Percentiles rank a stretch among this genome's conserved stretches.
These are phyloP conservation scores for Anser cygnoides DNA, from an alignment of 2,113 vertebrate species.

Conservation along the genomic window DNA sequence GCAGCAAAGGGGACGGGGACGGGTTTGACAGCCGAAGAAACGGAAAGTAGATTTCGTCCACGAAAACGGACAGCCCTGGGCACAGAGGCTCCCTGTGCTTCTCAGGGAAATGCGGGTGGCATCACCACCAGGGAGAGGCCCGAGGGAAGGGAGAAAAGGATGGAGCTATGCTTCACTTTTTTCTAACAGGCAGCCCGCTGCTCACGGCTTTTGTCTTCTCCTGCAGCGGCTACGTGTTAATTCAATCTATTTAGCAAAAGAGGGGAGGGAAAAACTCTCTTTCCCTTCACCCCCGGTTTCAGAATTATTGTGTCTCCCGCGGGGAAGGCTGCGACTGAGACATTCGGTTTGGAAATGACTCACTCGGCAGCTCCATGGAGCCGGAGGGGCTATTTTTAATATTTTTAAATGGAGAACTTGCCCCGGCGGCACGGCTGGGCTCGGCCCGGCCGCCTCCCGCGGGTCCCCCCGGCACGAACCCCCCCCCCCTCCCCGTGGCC, in stretches of 20 bases:
- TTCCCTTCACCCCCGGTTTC: neutral
- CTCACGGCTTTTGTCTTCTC: neutral
- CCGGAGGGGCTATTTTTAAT: conserved; percentile 29
- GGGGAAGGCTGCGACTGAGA: neutral
- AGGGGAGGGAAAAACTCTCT: neutral
- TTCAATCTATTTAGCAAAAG: neutral
- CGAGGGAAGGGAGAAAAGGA: neutral
- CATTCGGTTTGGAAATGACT: conserved; percentile 45
- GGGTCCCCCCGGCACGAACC: neutral
- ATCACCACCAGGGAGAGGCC: neutral
- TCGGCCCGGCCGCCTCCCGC: neutral
- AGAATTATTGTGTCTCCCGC: neutral
- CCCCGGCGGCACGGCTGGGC: neutral
- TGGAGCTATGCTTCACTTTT: neutral
- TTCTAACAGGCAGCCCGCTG: neutral
- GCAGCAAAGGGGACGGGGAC: neutral
- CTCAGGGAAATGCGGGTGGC: neutral
- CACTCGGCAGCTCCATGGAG: conserved; percentile 1
- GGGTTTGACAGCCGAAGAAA: neutral
- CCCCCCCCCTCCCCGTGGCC: neutral
- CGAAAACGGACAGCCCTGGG: neutral
- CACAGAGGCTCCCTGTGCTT: fast-evolving
- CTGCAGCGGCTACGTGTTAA: neutral
- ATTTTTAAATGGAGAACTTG: conserved; percentile 17
- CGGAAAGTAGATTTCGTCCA: neutral